Percentiles rank a stretch among this genome's conserved stretches.
phyloP scores from a whole-genome alignment of 2,888 invertebrate genomes.

The Mamestra brassicae region DNA sequence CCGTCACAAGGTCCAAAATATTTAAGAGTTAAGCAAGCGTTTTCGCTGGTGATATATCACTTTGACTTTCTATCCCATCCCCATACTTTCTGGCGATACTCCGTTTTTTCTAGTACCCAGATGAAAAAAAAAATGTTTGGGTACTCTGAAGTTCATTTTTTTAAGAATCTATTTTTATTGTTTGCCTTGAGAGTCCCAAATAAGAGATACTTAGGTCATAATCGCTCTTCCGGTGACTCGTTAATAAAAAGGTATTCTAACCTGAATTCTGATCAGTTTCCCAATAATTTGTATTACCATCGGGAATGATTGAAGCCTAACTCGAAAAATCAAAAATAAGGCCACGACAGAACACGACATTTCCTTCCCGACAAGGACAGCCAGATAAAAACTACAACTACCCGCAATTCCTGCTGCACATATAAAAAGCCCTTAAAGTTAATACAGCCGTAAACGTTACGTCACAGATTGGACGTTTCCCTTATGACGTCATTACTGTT shows the following conservation, averaged over 20 bases:
- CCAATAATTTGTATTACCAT: neutral
- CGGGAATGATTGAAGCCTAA: neutral
- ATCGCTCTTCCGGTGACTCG: neutral
- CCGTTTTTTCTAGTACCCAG: neutral
- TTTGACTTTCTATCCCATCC: neutral
- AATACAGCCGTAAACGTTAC: constrained; percentile 58
- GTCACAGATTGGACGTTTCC: constrained; percentile 66
- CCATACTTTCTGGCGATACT: neutral
- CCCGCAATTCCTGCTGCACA: constrained; percentile 38
- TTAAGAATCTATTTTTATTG: neutral
- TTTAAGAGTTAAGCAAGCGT: neutral
- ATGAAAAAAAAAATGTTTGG: neutral
- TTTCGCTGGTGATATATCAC: neutral
- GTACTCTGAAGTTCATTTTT: neutral
- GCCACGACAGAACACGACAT: neutral
- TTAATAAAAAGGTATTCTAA: neutral
- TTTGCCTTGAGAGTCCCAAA: neutral
- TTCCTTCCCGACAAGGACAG: neutral
- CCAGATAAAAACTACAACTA: constrained; percentile 48
- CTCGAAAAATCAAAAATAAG: neutral
- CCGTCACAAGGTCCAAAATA: too few relatives aligned
- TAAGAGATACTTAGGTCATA: neutral
- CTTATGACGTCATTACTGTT: constrained; percentile 68
- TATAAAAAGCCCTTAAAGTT: constrained; percentile 58
- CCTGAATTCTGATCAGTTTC: neutral